phyloP scores from a whole-genome alignment of 2,888 invertebrate genomes.

The Nesidiocoris tenuis region DNA sequence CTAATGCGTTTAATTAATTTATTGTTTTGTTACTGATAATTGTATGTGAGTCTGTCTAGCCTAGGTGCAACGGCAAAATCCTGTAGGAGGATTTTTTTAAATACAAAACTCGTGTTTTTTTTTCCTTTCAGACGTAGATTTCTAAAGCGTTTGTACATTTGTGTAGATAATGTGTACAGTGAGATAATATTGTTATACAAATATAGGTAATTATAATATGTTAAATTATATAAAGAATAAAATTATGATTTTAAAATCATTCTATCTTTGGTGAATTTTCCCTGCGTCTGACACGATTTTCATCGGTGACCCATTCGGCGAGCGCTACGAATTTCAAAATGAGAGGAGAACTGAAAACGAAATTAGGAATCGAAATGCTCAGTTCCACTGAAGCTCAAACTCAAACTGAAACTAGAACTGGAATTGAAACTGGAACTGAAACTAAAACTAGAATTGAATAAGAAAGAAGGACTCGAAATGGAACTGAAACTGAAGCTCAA shows the following conservation, averaged over 20 bases:
- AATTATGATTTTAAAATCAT: conserved; percentile 37
- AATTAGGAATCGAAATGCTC: no score
- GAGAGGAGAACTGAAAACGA: no score
- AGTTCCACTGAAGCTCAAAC: no score
- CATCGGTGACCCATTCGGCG: no score
- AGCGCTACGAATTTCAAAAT: no score
- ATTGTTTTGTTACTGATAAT: conserved; percentile 1
- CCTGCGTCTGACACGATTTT: background rate
- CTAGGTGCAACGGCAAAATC: background rate
- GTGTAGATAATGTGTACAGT: conserved; percentile 40
- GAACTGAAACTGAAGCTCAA: no score
- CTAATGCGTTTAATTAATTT: conserved; percentile 6
- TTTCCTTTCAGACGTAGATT: conserved; percentile 7
- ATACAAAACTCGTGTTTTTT: conserved; percentile 3
- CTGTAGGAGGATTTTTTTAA: background rate
- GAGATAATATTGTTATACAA: conserved; percentile 38
- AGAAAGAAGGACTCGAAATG: no score
- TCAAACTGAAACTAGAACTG: no score
- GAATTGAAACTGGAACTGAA: no score
- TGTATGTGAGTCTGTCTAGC: conserved; percentile 1
- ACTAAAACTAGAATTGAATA: no score
- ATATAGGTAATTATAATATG: conserved; percentile 32
- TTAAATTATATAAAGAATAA: conserved; percentile 34
- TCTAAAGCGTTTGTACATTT: conserved; percentile 24
- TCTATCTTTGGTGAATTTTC: background rate